phyloP scores from a whole-genome alignment of 2,888 invertebrate genomes.

The Ferrisia virgata region DNA sequence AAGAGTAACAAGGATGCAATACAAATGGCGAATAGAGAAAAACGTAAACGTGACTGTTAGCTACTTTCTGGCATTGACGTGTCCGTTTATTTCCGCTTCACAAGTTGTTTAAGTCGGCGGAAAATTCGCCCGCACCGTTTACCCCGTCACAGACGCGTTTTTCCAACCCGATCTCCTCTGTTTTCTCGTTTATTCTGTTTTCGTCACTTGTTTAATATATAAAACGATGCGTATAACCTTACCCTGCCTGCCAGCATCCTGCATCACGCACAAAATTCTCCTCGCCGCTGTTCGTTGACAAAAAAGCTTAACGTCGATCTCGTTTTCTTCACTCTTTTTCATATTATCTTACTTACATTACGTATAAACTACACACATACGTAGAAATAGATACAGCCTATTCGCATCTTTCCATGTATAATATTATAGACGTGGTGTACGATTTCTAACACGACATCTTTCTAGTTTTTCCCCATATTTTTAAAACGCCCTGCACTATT shows the following conservation, averaged over 20 bases:
- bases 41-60: slow-evolving; percentile 42
- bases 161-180: slow-evolving; percentile 1
- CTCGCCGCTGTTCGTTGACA: slow-evolving; percentile 29
- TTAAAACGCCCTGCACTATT: not conserved
- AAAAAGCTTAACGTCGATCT: slow-evolving; percentile 33
- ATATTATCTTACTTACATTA: not conserved
- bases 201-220: slow-evolving; percentile 43
- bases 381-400: too few species aligned
- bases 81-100: slow-evolving; percentile 49
- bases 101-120: slow-evolving; percentile 49
- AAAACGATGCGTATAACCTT: slow-evolving; percentile 40
- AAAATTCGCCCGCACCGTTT: slow-evolving; percentile 48
- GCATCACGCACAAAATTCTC: not conserved
- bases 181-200: slow-evolving; percentile 37
- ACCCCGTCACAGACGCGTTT: not conserved
- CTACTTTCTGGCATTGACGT: slow-evolving; percentile 45
- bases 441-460: not conserved
- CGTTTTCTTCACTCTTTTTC: slow-evolving; percentile 14
- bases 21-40: slow-evolving; percentile 19
- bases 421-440: too few species aligned
- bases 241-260: not conserved
- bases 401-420: too few species aligned
- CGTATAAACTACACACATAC: too few species aligned
- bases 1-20: not conserved
- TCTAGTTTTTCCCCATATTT: not conserved